Base-by-base conservation (phyloP, 2,888 invertebrate genomes). In the Tetheella fluctuosa region DNA sequence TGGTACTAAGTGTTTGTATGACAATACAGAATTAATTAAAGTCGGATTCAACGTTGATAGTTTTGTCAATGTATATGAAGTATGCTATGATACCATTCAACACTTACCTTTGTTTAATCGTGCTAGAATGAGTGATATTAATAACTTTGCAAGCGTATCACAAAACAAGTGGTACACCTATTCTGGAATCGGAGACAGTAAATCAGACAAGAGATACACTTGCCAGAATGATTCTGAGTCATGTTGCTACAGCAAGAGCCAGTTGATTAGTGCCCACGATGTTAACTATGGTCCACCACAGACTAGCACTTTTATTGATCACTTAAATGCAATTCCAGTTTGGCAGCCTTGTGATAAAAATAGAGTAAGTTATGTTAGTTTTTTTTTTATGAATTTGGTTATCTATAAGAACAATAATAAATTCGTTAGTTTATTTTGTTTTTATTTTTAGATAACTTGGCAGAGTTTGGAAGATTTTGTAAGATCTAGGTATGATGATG, bases 241-340 rank as follows among this genome's bases (percentile, higher is more conserved):
- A 3, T 64, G 71, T 34, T 76, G 78, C 48, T 80, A 71, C 28
- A 62, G 59, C n/a, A 73, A 73, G 37, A 60, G 61, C 0, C 77
- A 76, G 60, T 62, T 79, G 17, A 64, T 76, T 17, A 67, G 65
- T 54, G 62, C 62, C 10, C 52, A 52, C 2, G 76, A 77, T 57
- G 66, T 80, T 23, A 66, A 59, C 23, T 65, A 68, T 39, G 70
- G 68, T 0, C 64, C 68, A 0, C 59, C 68, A 7, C 71, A 77
- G 59, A 64, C 52, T 28, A 71, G 69, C 28, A 69, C 71, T 0
- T 74, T 67, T 25, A 69, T 74, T 54, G 70, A 80, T 58, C 64
- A 64, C 6, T 17, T 80, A 5, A 79, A 79, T 58, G 64, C 59
- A 8, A 52, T 79, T 23, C 67, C 68, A 2, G 58, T 60, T 17